These are phyloP conservation scores for Palythoa caribaeorum DNA, from an alignment of 92 coral and sea anemone species.

Conservation along the genomic window DNA sequence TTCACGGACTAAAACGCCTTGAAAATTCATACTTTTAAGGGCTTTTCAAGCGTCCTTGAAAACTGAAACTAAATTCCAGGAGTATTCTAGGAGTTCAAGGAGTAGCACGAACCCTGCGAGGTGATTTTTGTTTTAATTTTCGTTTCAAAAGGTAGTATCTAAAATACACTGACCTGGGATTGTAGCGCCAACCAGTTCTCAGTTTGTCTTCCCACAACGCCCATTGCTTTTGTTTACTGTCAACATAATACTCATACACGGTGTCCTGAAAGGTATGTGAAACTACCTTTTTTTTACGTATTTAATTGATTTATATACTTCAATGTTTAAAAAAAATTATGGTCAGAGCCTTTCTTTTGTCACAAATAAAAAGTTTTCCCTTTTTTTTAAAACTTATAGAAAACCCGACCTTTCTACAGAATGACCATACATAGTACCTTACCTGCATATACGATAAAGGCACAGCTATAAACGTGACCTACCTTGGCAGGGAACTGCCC, in stretches of 20 bases:
- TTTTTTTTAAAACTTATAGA: neutral
- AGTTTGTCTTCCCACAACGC: conserved; percentile 98
- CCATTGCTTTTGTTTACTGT: conserved; percentile 95
- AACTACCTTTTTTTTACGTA: neutral
- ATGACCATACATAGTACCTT: too few species aligned
- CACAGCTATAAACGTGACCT: neutral
- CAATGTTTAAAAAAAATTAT: neutral
- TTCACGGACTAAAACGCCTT: too few species aligned
- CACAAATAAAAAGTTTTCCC: neutral
- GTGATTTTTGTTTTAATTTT: too few species aligned
- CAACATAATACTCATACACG: conserved; percentile 98
- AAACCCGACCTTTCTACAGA: too few species aligned
- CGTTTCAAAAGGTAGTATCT: neutral
- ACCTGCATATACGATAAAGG: too few species aligned
- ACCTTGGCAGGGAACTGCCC: conserved; percentile 99
- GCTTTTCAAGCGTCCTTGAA: too few species aligned
- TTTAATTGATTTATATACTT: too few species aligned
- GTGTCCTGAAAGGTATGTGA: conserved; percentile 75
- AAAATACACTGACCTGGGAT: conserved; percentile 78
- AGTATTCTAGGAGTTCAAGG: too few species aligned
- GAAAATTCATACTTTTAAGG: too few species aligned
- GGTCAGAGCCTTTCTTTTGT: neutral
- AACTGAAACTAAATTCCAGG: too few species aligned
- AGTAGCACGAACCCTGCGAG: too few species aligned
- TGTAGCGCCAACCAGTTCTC: conserved; percentile 99